Evolutionary conservation across 2,113 vertebrate species (phyloP).

Genomic region (Apodemus speciosus): DNA sequence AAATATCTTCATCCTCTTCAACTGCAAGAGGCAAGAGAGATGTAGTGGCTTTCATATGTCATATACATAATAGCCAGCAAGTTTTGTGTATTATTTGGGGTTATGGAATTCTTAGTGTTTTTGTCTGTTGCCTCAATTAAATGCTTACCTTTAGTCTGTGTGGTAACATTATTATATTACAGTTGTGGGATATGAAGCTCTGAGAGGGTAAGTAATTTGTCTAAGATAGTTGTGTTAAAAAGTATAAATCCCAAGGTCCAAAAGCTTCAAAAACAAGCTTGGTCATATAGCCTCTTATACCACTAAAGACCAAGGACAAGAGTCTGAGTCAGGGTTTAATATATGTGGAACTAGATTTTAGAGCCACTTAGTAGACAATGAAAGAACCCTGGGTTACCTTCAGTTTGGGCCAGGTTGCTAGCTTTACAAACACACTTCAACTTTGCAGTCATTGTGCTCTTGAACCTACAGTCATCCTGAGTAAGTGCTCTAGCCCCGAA

Average conservation of each 20-base stretch:
- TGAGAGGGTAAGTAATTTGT: conserved; percentile 10
- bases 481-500: neutral
- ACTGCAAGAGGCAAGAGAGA: neutral
- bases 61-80: neutral
- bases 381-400: neutral
- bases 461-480: neutral
- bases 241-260: neutral
- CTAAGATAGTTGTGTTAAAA: neutral
- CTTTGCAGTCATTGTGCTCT: neutral
- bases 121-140: conserved; percentile 34
- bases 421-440: neutral
- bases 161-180: conserved; percentile 3
- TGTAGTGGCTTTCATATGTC: neutral
- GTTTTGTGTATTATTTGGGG: neutral
- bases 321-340: neutral
- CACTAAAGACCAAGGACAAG: neutral
- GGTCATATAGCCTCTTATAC: neutral
- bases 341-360: neutral
- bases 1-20: neutral
- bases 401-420: neutral
- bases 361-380: neutral
- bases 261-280: neutral
- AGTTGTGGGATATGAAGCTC: neutral
- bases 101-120: neutral
- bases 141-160: conserved; percentile 7